Percentiles rank a stretch among this genome's conserved stretches.
These are phyloP conservation scores for Nannobrachium achirus DNA, from an alignment of 2,113 vertebrate genomes.

Conservation along the genomic window DNA sequence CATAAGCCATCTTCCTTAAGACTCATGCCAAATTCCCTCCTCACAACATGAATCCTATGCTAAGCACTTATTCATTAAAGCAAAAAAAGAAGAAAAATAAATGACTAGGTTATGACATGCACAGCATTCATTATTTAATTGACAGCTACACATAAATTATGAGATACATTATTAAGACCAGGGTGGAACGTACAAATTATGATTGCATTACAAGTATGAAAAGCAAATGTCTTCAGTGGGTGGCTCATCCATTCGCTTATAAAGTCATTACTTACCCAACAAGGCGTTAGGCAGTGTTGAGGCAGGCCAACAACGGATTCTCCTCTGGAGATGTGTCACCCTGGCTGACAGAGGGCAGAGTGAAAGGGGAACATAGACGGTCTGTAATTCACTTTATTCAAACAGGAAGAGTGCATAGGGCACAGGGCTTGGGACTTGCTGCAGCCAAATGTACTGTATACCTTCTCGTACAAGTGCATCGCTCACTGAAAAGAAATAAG, in stretches of 20 bases:
- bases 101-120: not conserved
- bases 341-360: constrained; percentile 3
- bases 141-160: too few relatives aligned
- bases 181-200: too few relatives aligned
- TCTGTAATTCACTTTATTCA: constrained; percentile 47
- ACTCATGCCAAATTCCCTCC: not conserved
- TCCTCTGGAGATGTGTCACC: constrained; percentile 2
- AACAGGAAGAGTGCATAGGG: constrained; percentile 46
- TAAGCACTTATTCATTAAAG: not conserved
- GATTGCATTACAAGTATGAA: too few relatives aligned
- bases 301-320: not conserved
- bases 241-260: not conserved
- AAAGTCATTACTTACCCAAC: constrained; percentile 31
- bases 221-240: not conserved
- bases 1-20: not conserved
- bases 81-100: not conserved
- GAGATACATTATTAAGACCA: too few relatives aligned
- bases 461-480: too few relatives aligned
- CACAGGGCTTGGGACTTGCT: too few relatives aligned
- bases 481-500: not conserved
- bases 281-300: constrained; percentile 16
- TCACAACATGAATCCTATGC: not conserved
- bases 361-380: constrained; percentile 53
- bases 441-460: too few relatives aligned
- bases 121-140: not conserved